Conservation (phyloP, 2,888 invertebrate genomes). For the Campoplex capitator region DNA sequence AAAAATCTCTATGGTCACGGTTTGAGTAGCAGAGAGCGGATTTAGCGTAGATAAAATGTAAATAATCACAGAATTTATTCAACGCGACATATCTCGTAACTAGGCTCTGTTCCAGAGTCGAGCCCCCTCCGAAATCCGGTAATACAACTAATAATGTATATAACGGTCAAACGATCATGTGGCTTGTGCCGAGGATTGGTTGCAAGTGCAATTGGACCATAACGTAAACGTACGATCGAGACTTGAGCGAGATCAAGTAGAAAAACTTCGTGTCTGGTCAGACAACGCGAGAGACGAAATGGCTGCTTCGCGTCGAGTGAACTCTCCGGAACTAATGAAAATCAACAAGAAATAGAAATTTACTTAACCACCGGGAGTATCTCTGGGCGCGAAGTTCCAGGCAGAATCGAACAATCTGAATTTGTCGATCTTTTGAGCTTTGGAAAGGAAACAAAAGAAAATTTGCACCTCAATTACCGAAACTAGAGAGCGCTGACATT, state of each 20-base stretch:
- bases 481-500: neutral
- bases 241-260: constrained; percentile 19
- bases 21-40: constrained; percentile 37
- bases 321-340: constrained; percentile 43
- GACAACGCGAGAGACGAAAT: constrained; percentile 6
- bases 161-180: constrained; percentile 46
- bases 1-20: constrained; percentile 1
- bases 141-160: constrained; percentile 30
- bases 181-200: constrained; percentile 29
- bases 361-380: neutral
- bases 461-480: neutral
- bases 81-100: constrained; percentile 33
- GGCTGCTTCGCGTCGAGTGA: constrained; percentile 18
- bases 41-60: constrained; percentile 25
- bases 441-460: neutral
- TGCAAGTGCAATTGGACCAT: constrained; percentile 51
- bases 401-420: neutral
- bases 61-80: constrained; percentile 27
- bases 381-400: neutral
- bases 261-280: constrained; percentile 51
- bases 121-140: constrained; percentile 59
- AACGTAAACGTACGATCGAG: constrained; percentile 26
- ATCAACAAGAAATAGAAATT: constrained; percentile 21
- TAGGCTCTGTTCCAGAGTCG: constrained; percentile 26
- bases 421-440: neutral